These are phyloP conservation scores for Bombus terrestris DNA, from an alignment of 1,140 invertebrate species.

Conservation along the genomic window DNA sequence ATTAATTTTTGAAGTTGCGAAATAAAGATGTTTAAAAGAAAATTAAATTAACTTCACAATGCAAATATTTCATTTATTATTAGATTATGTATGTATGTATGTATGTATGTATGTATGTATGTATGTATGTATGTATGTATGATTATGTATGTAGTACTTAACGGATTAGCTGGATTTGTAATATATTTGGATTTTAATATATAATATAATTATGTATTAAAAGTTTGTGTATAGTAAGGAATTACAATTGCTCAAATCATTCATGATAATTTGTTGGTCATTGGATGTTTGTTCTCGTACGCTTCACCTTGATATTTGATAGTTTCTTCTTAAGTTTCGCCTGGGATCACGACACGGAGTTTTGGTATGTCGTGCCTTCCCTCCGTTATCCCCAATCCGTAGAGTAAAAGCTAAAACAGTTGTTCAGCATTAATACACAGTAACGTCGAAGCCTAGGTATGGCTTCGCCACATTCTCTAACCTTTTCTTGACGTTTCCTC, in stretches of 20 bases:
- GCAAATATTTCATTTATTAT: too few species aligned
- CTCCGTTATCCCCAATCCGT: not conserved
- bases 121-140: too few species aligned
- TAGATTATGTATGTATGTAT: too few species aligned
- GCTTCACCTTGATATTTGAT: constrained; percentile 44
- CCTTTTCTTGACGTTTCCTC: not conserved
- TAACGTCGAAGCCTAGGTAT: constrained; percentile 5
- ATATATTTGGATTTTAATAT: not conserved
- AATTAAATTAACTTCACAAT: too few species aligned
- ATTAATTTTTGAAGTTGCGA: not conserved
- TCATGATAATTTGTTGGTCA: not conserved
- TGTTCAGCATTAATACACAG: not conserved
- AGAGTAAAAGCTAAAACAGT: constrained; percentile 29
- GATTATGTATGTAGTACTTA: too few species aligned
- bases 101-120: too few species aligned
- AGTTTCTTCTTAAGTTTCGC: constrained; percentile 36
- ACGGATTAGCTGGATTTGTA: not conserved
- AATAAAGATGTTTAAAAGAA: too few species aligned
- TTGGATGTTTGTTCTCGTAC: not conserved
- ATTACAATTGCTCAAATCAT: not conserved
- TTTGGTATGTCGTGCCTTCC: not conserved
- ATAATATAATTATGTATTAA: not conserved
- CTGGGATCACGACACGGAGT: not conserved
- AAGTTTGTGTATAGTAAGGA: not conserved
- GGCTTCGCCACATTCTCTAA: not conserved